These are phyloP conservation scores for Kryptopterus vitreolus DNA, from an alignment of 2,797 vertebrate genomes.

Conservation along the genomic window DNA sequence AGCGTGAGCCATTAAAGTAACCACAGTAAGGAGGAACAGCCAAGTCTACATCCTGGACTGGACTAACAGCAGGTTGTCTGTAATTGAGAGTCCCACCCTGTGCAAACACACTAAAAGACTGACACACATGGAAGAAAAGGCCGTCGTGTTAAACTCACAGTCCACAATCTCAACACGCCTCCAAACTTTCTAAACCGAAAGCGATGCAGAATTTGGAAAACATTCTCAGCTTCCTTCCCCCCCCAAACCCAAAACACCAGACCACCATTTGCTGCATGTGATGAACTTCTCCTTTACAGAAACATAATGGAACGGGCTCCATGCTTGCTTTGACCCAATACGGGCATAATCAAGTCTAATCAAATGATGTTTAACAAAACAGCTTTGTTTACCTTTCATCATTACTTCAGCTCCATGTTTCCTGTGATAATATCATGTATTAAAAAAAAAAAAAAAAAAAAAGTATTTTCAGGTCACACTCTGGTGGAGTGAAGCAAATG, in stretches of 20 bases:
- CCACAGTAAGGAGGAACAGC: conserved; percentile 23
- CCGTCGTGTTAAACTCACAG: neutral
- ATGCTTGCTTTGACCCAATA: neutral
- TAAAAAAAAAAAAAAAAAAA: neutral
- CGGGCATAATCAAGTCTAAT: conserved; percentile 20
- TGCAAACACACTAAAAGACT: conserved; percentile 61
- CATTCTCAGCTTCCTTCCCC: neutral
- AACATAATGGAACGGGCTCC: neutral
- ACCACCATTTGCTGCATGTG: neutral
- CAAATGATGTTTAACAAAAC: conserved; percentile 21
- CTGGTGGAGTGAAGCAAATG: neutral
- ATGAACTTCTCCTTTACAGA: conserved; percentile 19
- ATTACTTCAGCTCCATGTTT: conserved; percentile 45
- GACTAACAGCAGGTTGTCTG: conserved; percentile 24
- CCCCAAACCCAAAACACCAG: neutral
- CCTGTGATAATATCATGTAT: conserved; percentile 28
- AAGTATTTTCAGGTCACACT: neutral
- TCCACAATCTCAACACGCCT: neutral
- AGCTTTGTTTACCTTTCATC: conserved; percentile 56
- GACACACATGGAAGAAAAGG: conserved; percentile 17
- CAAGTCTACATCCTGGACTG: conserved; percentile 36
- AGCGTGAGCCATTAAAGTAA: neutral
- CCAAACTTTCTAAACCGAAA: neutral
- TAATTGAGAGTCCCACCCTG: conserved; percentile 63
- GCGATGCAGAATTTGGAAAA: neutral